A percentile compares a stretch with the other conserved stretches of the same genome.
Evolutionary conservation across 2,888 invertebrate genomes (phyloP).

Genomic region (Tipula helvola): DNA sequence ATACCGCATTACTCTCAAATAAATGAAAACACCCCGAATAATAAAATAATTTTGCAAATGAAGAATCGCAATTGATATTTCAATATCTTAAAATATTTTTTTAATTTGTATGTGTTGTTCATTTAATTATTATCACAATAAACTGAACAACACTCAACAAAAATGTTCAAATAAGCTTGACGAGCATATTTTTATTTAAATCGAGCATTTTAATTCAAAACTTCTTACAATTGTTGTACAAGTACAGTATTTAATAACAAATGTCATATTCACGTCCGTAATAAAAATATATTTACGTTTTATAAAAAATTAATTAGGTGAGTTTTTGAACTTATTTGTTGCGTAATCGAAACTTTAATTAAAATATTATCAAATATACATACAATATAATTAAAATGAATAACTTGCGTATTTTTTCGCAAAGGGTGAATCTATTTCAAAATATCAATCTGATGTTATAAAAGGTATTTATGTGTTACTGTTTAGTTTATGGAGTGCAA

Average conservation of each 20-base stretch:
- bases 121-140: not conserved
- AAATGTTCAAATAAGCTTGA: not conserved
- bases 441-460: not conserved
- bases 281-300: not conserved
- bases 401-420: not conserved
- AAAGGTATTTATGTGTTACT: not conserved
- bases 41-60: not conserved
- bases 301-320: not conserved
- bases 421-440: not conserved
- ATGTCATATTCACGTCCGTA: not conserved
- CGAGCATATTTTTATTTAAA: not conserved
- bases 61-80: not conserved
- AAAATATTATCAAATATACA: not conserved
- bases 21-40: not conserved
- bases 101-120: not conserved
- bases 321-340: not conserved
- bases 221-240: not conserved
- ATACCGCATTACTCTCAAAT: too few relatives aligned
- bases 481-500: not conserved
- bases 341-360: not conserved
- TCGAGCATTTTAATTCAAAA: not conserved
- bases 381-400: not conserved
- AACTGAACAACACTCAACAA: not conserved
- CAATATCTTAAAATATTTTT: not conserved
- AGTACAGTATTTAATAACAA: not conserved